Base-by-base conservation (phyloP, 1,140 invertebrate species). In the Manduca sexta region DNA sequence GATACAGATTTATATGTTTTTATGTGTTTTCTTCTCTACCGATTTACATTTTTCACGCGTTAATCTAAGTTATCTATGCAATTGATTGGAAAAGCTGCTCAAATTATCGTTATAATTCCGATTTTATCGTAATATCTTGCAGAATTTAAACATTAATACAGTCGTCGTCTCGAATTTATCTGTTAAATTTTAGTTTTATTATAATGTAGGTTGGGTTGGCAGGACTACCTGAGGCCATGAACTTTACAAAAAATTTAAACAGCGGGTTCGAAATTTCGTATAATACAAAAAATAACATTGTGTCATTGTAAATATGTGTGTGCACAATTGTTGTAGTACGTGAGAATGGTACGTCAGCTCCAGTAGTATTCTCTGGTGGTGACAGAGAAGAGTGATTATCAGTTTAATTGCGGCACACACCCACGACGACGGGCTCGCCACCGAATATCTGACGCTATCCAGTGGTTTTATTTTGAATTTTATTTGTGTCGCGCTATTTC, bases 401-500 rank as follows among this genome's bases (percentile, higher is more conserved):
- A 52, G 54, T 72, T 69, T 74, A 74, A 76, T 76, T 69, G 67
- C 65, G 66, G 65, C 70, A 69, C 67, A 69, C 57, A 73, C 49
- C 69, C 51, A 57, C 64, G 65, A 63, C 57, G 56, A 50, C 67
- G 47, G 54, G 35, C 48, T 60, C 60, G 51, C 56, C 64, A 62
- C 59, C 41, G 57, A 69, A 79, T 77, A 78, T 77, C 71, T 82
- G 67, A 74, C 70, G 75, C 69, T 70, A 78, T 78, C 68, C 61
- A 72, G 69, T 73, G 53, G 76, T 77, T 82, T 84, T 84, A 83
- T 84, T 84, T 82, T 79, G 60, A 69, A 77, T 75, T 84, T 82
- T 82, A 84, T 84, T 84, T 82, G 75, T 81, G 81, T 81, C 78
- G 78, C 67, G 76, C 81, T 84, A 84, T 84, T 84, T 84, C 58